phyloP scores from a whole-genome alignment of 2,888 invertebrate species.

The Eilema caniola region DNA sequence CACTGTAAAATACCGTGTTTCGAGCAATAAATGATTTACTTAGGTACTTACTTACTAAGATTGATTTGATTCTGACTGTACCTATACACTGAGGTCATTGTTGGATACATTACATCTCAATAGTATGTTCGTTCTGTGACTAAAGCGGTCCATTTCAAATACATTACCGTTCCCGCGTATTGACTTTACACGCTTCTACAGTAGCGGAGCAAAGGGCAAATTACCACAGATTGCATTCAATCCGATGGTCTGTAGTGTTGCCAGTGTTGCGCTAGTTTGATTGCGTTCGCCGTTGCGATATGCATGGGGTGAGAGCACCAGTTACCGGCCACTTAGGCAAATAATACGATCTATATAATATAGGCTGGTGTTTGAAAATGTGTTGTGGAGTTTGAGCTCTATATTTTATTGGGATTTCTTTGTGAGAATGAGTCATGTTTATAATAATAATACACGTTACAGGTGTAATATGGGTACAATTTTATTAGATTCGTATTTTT shows the following conservation, averaged over 20 bases:
- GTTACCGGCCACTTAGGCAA: constrained; percentile 8
- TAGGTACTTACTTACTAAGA: too few species aligned
- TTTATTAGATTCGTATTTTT: too few species aligned
- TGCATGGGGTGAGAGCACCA: constrained; percentile 15
- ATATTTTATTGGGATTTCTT: neutral
- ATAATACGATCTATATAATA: neutral
- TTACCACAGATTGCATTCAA: constrained; percentile 51
- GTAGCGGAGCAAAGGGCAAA: constrained; percentile 38
- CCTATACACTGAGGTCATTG: neutral
- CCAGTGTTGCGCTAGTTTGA: constrained; percentile 37
- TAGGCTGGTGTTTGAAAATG: neutral
- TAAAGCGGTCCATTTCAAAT: constrained; percentile 22
- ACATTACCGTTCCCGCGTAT: constrained; percentile 25
- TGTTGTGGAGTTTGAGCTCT: neutral
- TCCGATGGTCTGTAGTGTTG: constrained; percentile 13
- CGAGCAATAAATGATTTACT: too few species aligned
- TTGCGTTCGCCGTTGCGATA: constrained; percentile 40
- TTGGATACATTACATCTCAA: neutral
- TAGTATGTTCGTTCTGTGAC: neutral
- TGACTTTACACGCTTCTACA: constrained; percentile 32
- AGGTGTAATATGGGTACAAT: too few species aligned
- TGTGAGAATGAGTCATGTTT: neutral
- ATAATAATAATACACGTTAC: too few species aligned
- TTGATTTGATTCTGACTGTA: too few species aligned
- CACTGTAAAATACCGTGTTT: too few species aligned